phyloP scores from a whole-genome alignment of 2,113 vertebrate species.

The Urocynchramus pylzowi region DNA sequence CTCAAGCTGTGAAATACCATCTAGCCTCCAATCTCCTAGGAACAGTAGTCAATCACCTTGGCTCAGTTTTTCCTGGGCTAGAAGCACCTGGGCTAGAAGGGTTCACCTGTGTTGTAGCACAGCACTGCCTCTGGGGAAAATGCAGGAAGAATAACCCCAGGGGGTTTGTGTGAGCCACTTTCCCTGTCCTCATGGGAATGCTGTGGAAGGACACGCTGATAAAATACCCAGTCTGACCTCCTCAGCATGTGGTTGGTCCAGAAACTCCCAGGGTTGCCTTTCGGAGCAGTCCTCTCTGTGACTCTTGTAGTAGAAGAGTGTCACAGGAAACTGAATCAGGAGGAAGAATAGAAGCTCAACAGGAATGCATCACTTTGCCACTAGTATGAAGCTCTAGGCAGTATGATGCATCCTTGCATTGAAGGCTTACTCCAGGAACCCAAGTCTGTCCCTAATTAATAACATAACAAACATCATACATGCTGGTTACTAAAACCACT shows the following conservation, averaged over 20 bases:
- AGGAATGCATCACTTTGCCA: not conserved
- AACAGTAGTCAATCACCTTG: not conserved
- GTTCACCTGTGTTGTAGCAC: not conserved
- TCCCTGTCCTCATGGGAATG: not conserved
- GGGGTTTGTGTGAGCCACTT: accelerated
- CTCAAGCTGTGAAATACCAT: not conserved
- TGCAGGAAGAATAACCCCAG: not conserved
- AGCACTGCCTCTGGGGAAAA: not conserved
- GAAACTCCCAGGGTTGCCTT: not conserved
- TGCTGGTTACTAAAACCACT: not conserved
- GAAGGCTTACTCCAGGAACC: not conserved
- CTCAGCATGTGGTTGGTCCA: not conserved
- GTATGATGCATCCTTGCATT: not conserved
- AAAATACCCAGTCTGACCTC: not conserved
- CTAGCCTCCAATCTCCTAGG: not conserved
- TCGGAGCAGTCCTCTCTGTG: not conserved
- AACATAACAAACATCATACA: not conserved
- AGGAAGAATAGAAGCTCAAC: not conserved
- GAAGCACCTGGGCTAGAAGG: not conserved
- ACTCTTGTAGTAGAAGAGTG: not conserved
- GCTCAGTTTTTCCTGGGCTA: not conserved
- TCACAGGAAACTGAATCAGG: not conserved
- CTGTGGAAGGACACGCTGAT: not conserved
- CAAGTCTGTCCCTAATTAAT: not conserved
- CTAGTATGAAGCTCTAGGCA: not conserved